Evolutionary conservation across 1,140 invertebrate species (phyloP).

Genomic region (Lanistes nyassanus): DNA sequence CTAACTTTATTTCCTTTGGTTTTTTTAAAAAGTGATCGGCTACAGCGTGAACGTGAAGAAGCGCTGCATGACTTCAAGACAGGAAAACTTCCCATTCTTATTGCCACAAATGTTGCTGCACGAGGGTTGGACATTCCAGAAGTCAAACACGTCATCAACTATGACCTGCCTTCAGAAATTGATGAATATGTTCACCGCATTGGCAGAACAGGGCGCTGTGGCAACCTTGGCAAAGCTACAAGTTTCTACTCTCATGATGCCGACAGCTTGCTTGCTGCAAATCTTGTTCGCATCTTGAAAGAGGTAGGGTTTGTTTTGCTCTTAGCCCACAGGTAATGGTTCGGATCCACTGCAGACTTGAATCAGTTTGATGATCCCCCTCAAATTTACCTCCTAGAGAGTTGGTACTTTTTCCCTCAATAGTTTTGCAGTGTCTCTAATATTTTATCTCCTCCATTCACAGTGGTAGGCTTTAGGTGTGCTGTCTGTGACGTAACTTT

Average conservation of each 20-base stretch:
- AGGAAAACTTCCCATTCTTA: constrained; percentile 76
- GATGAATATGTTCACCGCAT: constrained; percentile 97
- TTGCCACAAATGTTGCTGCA: constrained; percentile 94
- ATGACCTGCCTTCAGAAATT: constrained; percentile 83
- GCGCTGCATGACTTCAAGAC: constrained; percentile 82
- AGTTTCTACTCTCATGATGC: constrained; percentile 80
- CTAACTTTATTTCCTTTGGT: constrained; percentile 14
- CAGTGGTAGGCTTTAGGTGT: neutral
- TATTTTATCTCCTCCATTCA: constrained; percentile 1
- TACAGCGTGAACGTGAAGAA: constrained; percentile 88
- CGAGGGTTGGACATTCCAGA: constrained; percentile 85
- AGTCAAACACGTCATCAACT: constrained; percentile 91
- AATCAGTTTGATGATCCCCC: neutral
- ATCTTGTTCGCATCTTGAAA: constrained; percentile 78
- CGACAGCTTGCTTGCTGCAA: constrained; percentile 74
- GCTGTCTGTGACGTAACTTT: neutral
- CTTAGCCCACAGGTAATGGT: neutral
- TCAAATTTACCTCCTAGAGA: neutral
- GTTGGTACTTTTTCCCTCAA: neutral
- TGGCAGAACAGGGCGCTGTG: constrained; percentile 92
- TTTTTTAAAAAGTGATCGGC: constrained; percentile 81
- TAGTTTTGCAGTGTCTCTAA: neutral
- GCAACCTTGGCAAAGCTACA: constrained; percentile 88
- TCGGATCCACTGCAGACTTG: too few species aligned
- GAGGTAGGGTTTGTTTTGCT: constrained; percentile 59